phyloP scores from a whole-genome alignment of 1,140 invertebrate genomes.

The Nylanderia fulva region DNA sequence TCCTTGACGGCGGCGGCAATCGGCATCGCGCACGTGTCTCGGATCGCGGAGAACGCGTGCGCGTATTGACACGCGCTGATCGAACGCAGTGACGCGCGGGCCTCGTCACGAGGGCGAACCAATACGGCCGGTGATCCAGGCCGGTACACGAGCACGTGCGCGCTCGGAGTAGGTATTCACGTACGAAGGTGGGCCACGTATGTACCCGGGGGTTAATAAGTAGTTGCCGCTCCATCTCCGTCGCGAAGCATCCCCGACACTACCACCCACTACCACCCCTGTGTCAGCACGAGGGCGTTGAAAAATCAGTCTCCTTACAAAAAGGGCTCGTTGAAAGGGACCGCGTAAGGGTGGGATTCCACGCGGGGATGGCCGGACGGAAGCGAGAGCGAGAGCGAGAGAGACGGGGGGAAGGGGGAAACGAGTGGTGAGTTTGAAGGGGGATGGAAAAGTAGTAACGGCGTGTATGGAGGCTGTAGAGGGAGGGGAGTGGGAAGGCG shows the following conservation, averaged over 20 bases:
- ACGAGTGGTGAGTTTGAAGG: constrained; percentile 56
- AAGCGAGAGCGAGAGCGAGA: constrained; percentile 34
- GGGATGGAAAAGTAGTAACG: constrained; percentile 61
- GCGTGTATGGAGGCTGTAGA: constrained; percentile 32
- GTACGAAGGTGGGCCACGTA: constrained; percentile 27
- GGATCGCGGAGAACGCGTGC: constrained; percentile 68
- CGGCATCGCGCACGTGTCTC: constrained; percentile 68
- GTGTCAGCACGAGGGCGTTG: constrained; percentile 68
- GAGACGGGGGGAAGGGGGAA: constrained; percentile 36
- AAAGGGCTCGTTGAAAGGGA: constrained; percentile 70
- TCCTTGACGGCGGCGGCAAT: constrained; percentile 36
- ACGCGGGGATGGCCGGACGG: constrained; percentile 58
- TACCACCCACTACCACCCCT: constrained; percentile 50
- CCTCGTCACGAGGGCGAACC: constrained; percentile 66
- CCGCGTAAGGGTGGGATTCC: constrained; percentile 51
- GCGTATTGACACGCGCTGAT: constrained; percentile 74
- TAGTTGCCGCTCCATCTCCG: constrained; percentile 63
- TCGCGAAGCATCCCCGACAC: constrained; percentile 40
- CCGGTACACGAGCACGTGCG: constrained; percentile 63
- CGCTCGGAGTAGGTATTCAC: constrained; percentile 45
- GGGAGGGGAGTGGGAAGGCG: constrained; percentile 66
- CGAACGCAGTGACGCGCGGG: constrained; percentile 70
- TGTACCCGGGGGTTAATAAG: constrained; percentile 69
- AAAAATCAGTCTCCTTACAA: constrained; percentile 78
- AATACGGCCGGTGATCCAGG: constrained; percentile 66